Evolutionary conservation across 2,888 invertebrate species (phyloP), one percentile per base, ranked within the genome.

Genomic region (Drosophila parthenogenetica): DNA sequence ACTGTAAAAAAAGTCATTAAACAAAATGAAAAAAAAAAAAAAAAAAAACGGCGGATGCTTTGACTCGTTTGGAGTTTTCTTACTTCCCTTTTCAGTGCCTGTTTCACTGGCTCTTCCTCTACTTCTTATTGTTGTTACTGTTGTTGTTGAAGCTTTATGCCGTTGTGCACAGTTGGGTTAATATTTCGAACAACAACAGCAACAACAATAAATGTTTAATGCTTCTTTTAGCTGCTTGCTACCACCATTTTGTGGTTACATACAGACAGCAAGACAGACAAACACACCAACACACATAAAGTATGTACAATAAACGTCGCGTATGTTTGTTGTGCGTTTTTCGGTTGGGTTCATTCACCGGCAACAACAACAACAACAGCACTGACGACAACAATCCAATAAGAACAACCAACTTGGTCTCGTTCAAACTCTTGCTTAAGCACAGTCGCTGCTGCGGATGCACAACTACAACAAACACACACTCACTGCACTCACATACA

Each of bases 81-180:
- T 64, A 46, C 75, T 65, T 81, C 58, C 73, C 69, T 61, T 69
- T 81, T 48, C 3, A 39, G 64, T 53, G 61, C 67, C 69, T 66
- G 69, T 48, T 75, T 49, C 35, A 8, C 35, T 35, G 35, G 0
- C 13, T 35, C 35, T 35, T 35, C 35, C 13, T 35, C 13, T 1
- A 1, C 35, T 32, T 43, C 40, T 48, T 37, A 49, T 7, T 60
- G 58, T 75, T 51, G 39, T 65, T 57, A 39, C 40, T 49, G 51
- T 19, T 59, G 57, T 19, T 64, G 59, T 63, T 58, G 49, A 43
- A 46, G 74, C 57, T 74, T 79, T 73, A 68, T 81, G 79, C 70
- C 71, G 72, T 80, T 80, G 83, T 80, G 80, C 83, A 80, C 80
- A 80, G 83, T 83, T 81, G 84, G 80, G 78, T 78, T 81, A 83